Percentiles rank a stretch among this genome's conserved stretches.
These are phyloP conservation scores for Phlogophora meticulosa DNA, from an alignment of 2,888 invertebrate genomes.

Conservation along the genomic window DNA sequence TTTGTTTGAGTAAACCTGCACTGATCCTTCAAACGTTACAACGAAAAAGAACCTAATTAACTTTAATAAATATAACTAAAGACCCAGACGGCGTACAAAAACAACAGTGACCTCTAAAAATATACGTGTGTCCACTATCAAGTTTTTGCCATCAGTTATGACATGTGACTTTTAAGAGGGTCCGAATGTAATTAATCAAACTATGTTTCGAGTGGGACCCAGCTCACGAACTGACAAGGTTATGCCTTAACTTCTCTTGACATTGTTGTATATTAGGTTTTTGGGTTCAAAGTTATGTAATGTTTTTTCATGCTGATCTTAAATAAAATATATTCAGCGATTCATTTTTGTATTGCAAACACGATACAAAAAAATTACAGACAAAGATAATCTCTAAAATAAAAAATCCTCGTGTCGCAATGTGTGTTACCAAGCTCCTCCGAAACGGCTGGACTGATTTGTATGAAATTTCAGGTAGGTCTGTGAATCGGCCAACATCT, in stretches of 20 bases:
- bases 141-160: conserved; percentile 80
- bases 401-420: no score
- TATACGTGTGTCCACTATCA: conserved; percentile 60
- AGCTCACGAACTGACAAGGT: conserved; percentile 72
- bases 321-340: neutral
- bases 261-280: conserved; percentile 58
- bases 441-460: no score
- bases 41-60: neutral
- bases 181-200: conserved; percentile 84
- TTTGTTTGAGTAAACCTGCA: no score
- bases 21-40: no score
- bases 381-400: no score
- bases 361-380: neutral
- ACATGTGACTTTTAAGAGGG: conserved; percentile 84
- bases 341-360: neutral
- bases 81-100: conserved; percentile 39
- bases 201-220: conserved; percentile 71
- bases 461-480: no score
- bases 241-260: conserved; percentile 70
- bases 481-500: no score
- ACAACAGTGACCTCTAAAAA: conserved; percentile 44
- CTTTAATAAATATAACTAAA: conserved; percentile 1
- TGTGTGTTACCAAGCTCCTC: no score
- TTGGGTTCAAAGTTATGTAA: conserved; percentile 45
- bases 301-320: conserved; percentile 10